These are phyloP conservation scores for Acrobasis repandana DNA, from an alignment of 2,888 invertebrate species.

Conservation along the genomic window DNA sequence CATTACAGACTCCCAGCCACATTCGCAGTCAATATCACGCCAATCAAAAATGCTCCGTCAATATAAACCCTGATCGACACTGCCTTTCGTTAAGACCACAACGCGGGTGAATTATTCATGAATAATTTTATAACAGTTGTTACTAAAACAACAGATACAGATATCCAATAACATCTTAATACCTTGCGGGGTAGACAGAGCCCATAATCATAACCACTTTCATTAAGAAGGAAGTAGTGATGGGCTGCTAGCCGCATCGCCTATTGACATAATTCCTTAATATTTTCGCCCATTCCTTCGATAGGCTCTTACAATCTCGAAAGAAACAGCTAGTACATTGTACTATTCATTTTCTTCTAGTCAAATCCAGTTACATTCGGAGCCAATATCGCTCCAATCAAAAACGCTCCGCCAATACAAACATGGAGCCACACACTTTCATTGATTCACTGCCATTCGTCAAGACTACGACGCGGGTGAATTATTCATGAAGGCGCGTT, in stretches of 20 bases:
- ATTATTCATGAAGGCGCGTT: slow-evolving; percentile 53
- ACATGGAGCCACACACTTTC: slow-evolving; percentile 44
- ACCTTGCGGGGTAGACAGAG: no score
- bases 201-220: no score
- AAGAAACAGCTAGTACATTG: no score
- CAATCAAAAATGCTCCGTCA: slow-evolving; percentile 35
- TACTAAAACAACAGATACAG: no score
- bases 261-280: no score
- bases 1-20: slow-evolving; percentile 15
- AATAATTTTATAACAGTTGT: no score
- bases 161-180: no score
- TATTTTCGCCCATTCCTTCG: no score
- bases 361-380: slow-evolving; percentile 25
- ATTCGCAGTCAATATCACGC: slow-evolving; percentile 34
- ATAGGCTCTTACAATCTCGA: no score
- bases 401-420: slow-evolving; percentile 39
- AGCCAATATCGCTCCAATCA: slow-evolving; percentile 36
- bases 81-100: slow-evolving; percentile 53
- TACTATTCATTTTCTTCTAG: no score
- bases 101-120: slow-evolving; percentile 58
- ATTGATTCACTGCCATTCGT: slow-evolving; percentile 58
- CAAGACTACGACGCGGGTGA: slow-evolving; percentile 52
- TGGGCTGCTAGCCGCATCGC: no score
- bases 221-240: no score
- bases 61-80: slow-evolving; percentile 44